These are phyloP conservation scores for Bombus confusus DNA, from an alignment of 1,140 invertebrate genomes.

Conservation along the genomic window DNA sequence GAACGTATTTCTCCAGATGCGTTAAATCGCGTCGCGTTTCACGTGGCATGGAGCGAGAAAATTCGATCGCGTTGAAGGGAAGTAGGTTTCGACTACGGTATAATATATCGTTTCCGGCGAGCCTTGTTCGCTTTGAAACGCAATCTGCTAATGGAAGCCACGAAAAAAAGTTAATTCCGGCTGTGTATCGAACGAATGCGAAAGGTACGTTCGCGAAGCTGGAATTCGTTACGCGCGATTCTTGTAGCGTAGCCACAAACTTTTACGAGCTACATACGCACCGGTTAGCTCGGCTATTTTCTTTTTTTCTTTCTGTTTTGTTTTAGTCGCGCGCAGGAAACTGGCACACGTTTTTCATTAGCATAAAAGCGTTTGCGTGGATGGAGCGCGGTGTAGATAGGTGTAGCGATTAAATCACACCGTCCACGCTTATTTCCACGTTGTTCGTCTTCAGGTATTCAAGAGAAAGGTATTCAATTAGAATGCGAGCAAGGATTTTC, in stretches of 20 bases:
- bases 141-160: constrained; percentile 40
- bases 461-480: constrained; percentile 66
- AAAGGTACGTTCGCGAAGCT: background rate
- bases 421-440: constrained; percentile 8
- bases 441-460: constrained; percentile 5
- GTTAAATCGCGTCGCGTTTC: background rate
- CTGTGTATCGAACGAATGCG: background rate
- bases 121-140: constrained; percentile 1
- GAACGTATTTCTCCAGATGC: no score
- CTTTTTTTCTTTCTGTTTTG: background rate
- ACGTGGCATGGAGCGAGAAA: background rate
- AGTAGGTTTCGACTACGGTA: background rate
- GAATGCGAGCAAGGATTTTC: constrained; percentile 67
- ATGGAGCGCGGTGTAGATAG: background rate
- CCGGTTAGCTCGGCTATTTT: background rate
- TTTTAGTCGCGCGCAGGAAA: background rate
- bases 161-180: constrained; percentile 25
- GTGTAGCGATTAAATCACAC: constrained; percentile 43
- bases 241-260: background rate
- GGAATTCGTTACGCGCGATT: background rate
- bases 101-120: background rate
- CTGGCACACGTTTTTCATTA: constrained; percentile 31
- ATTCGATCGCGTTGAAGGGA: no score
- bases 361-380: constrained; percentile 19
- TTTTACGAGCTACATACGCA: background rate